Base-by-base conservation (phyloP, 2,888 invertebrate genomes). In the Panzeria rudis region DNA sequence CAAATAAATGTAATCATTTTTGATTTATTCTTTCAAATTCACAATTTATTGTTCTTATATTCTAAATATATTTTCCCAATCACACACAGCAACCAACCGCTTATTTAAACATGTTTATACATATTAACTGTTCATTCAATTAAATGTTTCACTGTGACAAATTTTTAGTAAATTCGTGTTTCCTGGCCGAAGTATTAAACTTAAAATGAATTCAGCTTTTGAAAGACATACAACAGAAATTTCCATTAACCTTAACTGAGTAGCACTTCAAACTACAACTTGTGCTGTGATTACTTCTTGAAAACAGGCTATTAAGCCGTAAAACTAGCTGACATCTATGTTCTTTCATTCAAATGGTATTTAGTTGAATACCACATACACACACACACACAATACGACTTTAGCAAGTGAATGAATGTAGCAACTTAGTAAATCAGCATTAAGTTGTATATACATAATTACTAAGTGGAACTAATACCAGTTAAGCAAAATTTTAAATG, bases 251-350 rank as follows among this genome's bases (percentile, higher is more conserved):
- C 25, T 38, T 61, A 35, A 25, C 35, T 35, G 41, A 17, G 56
- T 23, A 44, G n/a, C 47, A 59, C 1, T 38, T 32, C 3, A 29
- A 29, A 29, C 5, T 29, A 29, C 15, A 68, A 44, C 23, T 25
- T 25, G n/a, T n/a, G 15, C 8, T 29, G 17, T 38, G 17, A 20
- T 25, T 50, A 20, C 15, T 35, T 47, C 11, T 72, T 25, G 15
- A 29, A 72, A 80, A 15, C 35, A 20, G 17, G 35, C 47, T 54
- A 62, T 54, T 64, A 47, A 72, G 13, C 25, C 25, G 15, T 35
- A 47, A 54, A 47, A 79, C 54, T 44, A 54, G 62, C 32, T 62
- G 44, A 54, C 44, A 66, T 66, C 11, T 15, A 35, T 68, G 62
- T 25, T 25, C 29, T 23, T 47, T 25, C 23, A 68, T 47, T 25